Evolutionary conservation across 2,797 vertebrate species (phyloP).

Genomic region (Spinibarbus caldwelli): DNA sequence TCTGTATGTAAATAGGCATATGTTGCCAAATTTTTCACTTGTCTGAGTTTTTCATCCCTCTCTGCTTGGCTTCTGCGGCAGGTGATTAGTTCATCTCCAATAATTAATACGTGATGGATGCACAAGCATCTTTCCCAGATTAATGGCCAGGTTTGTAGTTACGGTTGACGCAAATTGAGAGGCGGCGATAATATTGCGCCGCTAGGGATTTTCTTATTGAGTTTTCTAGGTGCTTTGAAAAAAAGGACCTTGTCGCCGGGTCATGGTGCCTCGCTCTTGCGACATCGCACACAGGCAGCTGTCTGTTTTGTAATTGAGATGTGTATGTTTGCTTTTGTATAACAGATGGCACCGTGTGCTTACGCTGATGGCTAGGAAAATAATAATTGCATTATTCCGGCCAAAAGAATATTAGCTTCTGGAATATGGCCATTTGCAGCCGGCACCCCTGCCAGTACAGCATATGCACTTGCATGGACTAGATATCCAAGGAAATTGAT

Average conservation of each 20-base stretch:
- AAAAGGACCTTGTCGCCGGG: conserved; percentile 48
- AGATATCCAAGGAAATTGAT: conserved; percentile 92
- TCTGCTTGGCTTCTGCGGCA: conserved; percentile 54
- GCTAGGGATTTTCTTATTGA: conserved; percentile 52
- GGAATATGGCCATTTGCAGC: conserved; percentile 68
- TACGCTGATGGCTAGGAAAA: conserved; percentile 98
- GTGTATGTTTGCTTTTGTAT: conserved; percentile 92
- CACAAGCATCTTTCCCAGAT: conserved; percentile 52
- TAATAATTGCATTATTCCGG: conserved; percentile 97
- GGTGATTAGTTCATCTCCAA: conserved; percentile 63
- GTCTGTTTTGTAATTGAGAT: conserved; percentile 97
- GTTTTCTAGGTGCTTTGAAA: conserved; percentile 41
- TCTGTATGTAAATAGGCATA: conserved; percentile 62
- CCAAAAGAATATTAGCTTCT: conserved; percentile 89
- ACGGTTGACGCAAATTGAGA: conserved; percentile 48
- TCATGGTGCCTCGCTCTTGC: conserved; percentile 37
- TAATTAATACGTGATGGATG: conserved; percentile 65
- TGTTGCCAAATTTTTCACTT: conserved; percentile 56
- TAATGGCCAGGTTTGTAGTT: conserved; percentile 56
- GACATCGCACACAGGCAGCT: conserved; percentile 74
- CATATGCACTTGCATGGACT: conserved; percentile 92
- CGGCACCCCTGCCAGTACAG: conserved; percentile 87
- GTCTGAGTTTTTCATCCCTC: conserved; percentile 57
- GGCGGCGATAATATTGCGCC: conserved; percentile 45
- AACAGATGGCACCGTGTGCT: conserved; percentile 98